Percentiles rank a stretch among this genome's conserved stretches.
These are phyloP conservation scores for Lasioglossum zephyrum DNA, from an alignment of 2,888 invertebrate genomes.

Conservation along the genomic window DNA sequence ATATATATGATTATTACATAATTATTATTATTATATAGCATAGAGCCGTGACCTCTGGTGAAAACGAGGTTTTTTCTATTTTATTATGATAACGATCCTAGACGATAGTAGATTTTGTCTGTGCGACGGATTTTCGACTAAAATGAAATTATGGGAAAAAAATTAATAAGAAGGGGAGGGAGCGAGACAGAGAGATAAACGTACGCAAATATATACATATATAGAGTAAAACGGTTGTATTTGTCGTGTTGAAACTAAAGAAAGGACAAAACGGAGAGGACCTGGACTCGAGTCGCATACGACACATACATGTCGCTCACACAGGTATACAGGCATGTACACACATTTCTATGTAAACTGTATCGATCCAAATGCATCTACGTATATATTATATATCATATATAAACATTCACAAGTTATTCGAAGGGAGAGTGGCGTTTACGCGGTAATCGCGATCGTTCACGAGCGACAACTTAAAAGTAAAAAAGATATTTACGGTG, in stretches of 20 bases:
- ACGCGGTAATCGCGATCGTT: conserved; percentile 44
- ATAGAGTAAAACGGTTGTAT: conserved; percentile 29
- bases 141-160: conserved; percentile 18
- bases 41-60: conserved; percentile 64
- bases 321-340: conserved; percentile 13
- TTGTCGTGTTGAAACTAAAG: conserved; percentile 52
- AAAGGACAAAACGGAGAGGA: conserved; percentile 18
- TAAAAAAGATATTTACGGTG: conserved; percentile 6
- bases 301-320: conserved; percentile 46
- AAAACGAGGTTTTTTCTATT: conserved; percentile 78
- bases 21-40: conserved; percentile 58
- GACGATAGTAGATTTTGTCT: conserved; percentile 66
- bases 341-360: conserved; percentile 61
- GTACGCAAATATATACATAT: conserved; percentile 36
- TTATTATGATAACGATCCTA: conserved; percentile 77
- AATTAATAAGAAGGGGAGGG: conserved; percentile 12
- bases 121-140: conserved; percentile 52
- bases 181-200: conserved; percentile 40
- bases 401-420: conserved; percentile 61
- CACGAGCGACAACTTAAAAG: conserved; percentile 37
- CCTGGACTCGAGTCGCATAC: conserved; percentile 32
- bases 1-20: conserved; percentile 57
- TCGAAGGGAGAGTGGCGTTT: conserved; percentile 39
- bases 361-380: conserved; percentile 62
- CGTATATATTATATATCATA: conserved; percentile 59